phyloP scores from a whole-genome alignment of 2,113 vertebrate genomes.

The Channa argus region DNA sequence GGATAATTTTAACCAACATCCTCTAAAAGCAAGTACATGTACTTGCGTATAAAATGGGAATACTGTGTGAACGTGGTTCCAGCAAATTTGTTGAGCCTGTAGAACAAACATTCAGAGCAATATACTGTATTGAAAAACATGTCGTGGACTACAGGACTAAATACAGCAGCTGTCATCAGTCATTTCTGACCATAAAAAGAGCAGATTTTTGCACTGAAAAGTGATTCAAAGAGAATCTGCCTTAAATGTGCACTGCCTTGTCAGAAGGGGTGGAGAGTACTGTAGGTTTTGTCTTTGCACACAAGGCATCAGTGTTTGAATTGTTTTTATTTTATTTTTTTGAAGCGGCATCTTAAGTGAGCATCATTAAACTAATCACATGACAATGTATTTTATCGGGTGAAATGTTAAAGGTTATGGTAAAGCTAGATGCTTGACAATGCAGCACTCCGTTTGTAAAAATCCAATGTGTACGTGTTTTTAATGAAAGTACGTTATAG shows the following conservation, averaged over 20 bases:
- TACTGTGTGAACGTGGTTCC: conserved; percentile 1
- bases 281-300: not conserved
- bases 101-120: not conserved
- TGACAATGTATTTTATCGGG: too few relatives aligned
- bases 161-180: conserved; percentile 26
- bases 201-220: not conserved
- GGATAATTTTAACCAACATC: conserved; percentile 46
- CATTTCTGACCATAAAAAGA: not conserved
- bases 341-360: too few relatives aligned
- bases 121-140: conserved; percentile 15
- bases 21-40: conserved; percentile 11
- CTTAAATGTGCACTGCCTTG: not conserved
- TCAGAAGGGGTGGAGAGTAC: not conserved
- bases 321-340: too few relatives aligned
- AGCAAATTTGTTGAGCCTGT: conserved; percentile 14
- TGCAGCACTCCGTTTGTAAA: conserved; percentile 18
- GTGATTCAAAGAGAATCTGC: not conserved
- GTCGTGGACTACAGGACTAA: not conserved
- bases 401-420: too few relatives aligned
- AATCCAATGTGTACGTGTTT: conserved; percentile 19
- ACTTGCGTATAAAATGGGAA: conserved; percentile 13
- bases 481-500: conserved; percentile 28
- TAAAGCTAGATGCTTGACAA: too few relatives aligned
- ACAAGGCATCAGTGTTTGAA: too few relatives aligned
- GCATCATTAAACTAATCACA: too few relatives aligned